Conservation (phyloP, 2,113 vertebrate genomes). For the Hydrochoerus hydrochaeris region DNA sequence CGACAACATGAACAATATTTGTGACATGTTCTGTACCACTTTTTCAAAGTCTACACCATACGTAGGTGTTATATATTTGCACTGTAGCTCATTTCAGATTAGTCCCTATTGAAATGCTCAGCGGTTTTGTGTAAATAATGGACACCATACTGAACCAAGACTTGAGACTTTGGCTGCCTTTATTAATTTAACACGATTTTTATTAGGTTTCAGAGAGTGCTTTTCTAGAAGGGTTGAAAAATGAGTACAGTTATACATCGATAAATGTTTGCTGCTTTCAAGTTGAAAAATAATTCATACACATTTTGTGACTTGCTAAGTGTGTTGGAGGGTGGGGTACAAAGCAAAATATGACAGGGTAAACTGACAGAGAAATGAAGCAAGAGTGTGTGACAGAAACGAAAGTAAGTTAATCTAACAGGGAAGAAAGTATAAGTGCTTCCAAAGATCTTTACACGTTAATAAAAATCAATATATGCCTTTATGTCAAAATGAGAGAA, state of each 20-base stretch:
- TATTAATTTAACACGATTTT: neutral
- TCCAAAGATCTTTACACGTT: slow-evolving; percentile 51
- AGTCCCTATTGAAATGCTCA: neutral
- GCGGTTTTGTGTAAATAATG: neutral
- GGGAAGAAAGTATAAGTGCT: neutral
- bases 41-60: neutral
- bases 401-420: neutral
- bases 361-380: neutral
- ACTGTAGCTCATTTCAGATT: neutral
- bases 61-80: neutral
- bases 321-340: neutral
- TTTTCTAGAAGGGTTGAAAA: neutral
- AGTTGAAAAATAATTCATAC: slow-evolving; percentile 5
- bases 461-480: neutral
- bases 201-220: neutral
- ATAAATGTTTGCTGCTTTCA: neutral
- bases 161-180: neutral
- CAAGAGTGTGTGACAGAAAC: neutral
- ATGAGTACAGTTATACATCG: neutral
- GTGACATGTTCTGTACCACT: neutral
- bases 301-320: neutral
- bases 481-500: neutral
- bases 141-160: neutral
- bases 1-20: neutral
- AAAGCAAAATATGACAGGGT: neutral